A percentile compares a stretch with the other conserved stretches of the same genome.
Conservation (phyloP, 2,113 vertebrate genomes). For the Crotophaga sulcirostris region DNA sequence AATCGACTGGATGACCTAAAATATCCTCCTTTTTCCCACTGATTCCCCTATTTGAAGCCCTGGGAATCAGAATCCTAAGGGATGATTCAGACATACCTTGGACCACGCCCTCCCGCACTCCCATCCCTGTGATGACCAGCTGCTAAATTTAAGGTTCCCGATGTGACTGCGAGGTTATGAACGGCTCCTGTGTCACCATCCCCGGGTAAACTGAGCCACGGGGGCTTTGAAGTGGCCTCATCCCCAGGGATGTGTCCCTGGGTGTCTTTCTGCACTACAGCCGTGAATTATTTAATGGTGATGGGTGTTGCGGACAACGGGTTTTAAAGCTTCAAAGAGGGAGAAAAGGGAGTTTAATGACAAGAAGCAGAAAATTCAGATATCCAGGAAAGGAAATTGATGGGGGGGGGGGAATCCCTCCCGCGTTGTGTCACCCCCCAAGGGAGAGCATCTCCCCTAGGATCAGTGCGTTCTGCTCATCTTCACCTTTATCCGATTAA, state of each 20-base stretch:
- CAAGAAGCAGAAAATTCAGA: not conserved
- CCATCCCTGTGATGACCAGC: not conserved
- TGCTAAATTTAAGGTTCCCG: not conserved
- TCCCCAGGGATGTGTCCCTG: not conserved
- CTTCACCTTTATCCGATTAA: not conserved
- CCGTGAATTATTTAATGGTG: not conserved
- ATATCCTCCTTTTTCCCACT: not conserved
- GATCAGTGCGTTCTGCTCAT: rapidly evolving
- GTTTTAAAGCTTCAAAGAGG: not conserved
- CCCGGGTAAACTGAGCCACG: not conserved
- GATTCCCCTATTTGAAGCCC: not conserved
- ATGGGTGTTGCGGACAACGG: rapidly evolving
- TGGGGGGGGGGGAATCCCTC: rapidly evolving
- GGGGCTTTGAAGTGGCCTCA: not conserved
- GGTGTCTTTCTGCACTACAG: not conserved
- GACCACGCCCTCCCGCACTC: not conserved
- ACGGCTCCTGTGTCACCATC: not conserved
- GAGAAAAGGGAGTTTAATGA: not conserved
- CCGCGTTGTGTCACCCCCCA: rapidly evolving
- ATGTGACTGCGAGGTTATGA: not conserved
- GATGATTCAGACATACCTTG: not conserved
- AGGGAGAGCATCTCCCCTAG: not conserved
- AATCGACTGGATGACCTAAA: not conserved
- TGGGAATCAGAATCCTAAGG: not conserved
- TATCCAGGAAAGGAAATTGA: not conserved